These are phyloP conservation scores for Dendroctonus valens DNA, from an alignment of 1,140 invertebrate genomes.

Conservation along the genomic window DNA sequence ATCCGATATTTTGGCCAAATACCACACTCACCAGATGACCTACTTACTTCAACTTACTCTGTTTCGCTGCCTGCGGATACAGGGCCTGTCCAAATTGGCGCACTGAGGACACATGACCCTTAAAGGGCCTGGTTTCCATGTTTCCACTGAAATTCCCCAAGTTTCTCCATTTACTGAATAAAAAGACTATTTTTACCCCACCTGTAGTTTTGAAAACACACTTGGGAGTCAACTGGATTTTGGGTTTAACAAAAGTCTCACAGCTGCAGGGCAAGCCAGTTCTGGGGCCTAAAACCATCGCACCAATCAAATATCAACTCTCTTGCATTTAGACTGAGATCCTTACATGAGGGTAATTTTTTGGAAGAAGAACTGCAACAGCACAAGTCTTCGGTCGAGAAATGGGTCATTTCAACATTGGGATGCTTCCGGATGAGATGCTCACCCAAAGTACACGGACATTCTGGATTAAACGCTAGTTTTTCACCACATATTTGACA, in stretches of 20 bases:
- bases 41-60: conserved; percentile 36
- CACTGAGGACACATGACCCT: conserved; percentile 34
- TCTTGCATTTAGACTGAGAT: background rate
- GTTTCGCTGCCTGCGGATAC: conserved; percentile 38
- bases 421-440: conserved; percentile 40
- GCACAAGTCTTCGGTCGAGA: conserved; percentile 26
- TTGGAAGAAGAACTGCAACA: conserved; percentile 15
- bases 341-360: conserved; percentile 12
- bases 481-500: conserved; percentile 42
- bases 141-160: conserved; percentile 34
- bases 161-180: background rate
- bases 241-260: conserved; percentile 2
- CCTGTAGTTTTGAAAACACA: conserved; percentile 33
- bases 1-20: background rate
- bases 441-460: conserved; percentile 32
- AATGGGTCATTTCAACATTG: conserved; percentile 37
- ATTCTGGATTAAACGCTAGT: conserved; percentile 36
- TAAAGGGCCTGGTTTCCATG: conserved; percentile 36
- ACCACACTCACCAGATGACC: background rate
- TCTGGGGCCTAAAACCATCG: conserved; percentile 11
- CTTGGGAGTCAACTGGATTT: conserved; percentile 11
- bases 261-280: conserved; percentile 10
- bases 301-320: no score
- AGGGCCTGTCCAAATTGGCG: conserved; percentile 29
- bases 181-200: conserved; percentile 2